Conservation (phyloP, 2,888 invertebrate genomes). For the Leptura quadrifasciata region DNA sequence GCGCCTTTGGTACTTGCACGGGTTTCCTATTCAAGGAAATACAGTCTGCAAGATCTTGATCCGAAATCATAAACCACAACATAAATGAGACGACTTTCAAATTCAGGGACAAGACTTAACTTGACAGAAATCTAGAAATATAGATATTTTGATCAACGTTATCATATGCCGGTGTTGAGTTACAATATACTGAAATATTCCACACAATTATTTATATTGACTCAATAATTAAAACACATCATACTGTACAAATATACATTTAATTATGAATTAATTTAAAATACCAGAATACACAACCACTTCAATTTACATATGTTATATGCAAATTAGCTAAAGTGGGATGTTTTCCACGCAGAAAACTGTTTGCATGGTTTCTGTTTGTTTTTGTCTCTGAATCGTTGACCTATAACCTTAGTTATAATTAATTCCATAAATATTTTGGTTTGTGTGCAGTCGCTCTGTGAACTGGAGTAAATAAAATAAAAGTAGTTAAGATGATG, state of each 20-base stretch:
- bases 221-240: neutral
- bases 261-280: conserved; percentile 27
- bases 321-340: conserved; percentile 4
- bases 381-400: neutral
- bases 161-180: too few species aligned
- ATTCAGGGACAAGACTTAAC: too few species aligned
- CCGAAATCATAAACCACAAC: too few species aligned
- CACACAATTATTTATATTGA: neutral
- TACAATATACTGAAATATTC: neutral
- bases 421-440: neutral
- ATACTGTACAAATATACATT: neutral
- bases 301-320: conserved; percentile 21
- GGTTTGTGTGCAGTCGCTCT: too few species aligned
- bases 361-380: neutral
- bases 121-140: too few species aligned
- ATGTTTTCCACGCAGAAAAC: conserved; percentile 7
- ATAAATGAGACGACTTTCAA: too few species aligned
- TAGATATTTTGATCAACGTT: too few species aligned
- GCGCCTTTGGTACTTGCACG: too few species aligned
- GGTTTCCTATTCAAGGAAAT: too few species aligned
- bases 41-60: too few species aligned
- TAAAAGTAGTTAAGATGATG: too few species aligned
- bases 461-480: too few species aligned
- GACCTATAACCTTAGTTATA: neutral
- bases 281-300: conserved; percentile 15